Base-by-base conservation (phyloP, 2,797 vertebrate genomes). In the Taenioides sp. region DNA sequence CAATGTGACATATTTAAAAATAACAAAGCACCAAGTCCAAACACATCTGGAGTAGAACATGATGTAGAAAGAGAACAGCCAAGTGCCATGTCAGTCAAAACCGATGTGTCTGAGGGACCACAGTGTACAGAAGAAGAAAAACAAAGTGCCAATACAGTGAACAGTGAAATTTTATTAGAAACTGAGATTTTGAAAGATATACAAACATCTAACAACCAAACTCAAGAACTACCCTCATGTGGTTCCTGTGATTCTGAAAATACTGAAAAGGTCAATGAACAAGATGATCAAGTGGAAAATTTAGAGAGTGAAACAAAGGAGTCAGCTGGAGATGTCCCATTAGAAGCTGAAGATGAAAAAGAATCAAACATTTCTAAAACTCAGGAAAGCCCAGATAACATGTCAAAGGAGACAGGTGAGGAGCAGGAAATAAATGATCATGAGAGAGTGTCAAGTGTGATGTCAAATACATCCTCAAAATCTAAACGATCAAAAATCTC, bases 11-110 rank as follows among this genome's bases (percentile, higher is more conserved):
- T 23, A 31, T 66, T 82, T 43, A 70, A 59, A 67, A 59, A 47
- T 70, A 37, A 69, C 20, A 78, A 86, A 69, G 65, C 27, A 47
- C 43, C 84, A 80, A 47, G 9, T 27, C 7, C 68, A 2, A 67
- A 31, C 22, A 71, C 65, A 23, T n/a, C 12, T 69, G 74, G 73
- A 78, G 78, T 73, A 59, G 75, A 79, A 71, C 67, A 4, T 34
- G 75, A 72, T 20, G 71, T 63, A 64, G 63, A 88, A 54, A 90
- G 75, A 80, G 80, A 81, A 69, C 88, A 78, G 77, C 82, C 74
- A 83, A 91, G 89, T 91, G 88, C 89, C 87, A 92, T 88, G 83
- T 91, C 88, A 80, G 76, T 81, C 28, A 84, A 84, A 80, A 91
- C 91, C 40, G 83, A 77, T 20, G 71, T 70, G 72, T 80, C 75